A percentile compares a stretch with the other conserved stretches of the same genome.
Conservation (phyloP, 2,888 invertebrate genomes). For the Metacarcinus magister region DNA sequence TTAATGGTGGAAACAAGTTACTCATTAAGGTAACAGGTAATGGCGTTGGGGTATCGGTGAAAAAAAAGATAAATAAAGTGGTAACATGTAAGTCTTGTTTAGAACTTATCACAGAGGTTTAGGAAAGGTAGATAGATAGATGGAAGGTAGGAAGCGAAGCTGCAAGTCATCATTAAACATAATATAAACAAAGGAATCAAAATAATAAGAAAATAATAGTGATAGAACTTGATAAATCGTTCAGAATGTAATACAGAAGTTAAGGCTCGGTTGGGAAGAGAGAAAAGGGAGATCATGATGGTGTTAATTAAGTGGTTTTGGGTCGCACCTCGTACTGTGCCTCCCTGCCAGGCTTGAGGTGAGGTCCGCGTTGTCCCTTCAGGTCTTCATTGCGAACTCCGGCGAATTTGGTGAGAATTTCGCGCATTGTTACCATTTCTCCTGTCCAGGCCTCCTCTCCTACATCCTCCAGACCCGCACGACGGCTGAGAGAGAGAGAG, state of each 20-base stretch:
- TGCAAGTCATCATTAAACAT: neutral
- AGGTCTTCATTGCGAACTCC: slow-evolving; percentile 93
- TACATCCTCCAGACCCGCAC: slow-evolving; percentile 94
- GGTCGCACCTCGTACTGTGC: slow-evolving; percentile 92
- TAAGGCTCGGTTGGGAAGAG: neutral
- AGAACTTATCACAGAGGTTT: neutral
- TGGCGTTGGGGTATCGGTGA: too few species aligned
- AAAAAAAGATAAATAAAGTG: too few species aligned
- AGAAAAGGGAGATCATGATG: neutral
- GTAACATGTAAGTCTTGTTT: too few species aligned
- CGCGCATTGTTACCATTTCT: slow-evolving; percentile 97
- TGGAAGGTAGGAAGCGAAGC: neutral
- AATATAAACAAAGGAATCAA: neutral
- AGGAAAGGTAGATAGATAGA: neutral
- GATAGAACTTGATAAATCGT: neutral
- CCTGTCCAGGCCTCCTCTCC: slow-evolving; percentile 97
- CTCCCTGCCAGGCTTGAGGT: slow-evolving; percentile 95
- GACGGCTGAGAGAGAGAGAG: slow-evolving; percentile 86
- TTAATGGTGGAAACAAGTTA: too few species aligned
- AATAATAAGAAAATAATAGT: neutral
- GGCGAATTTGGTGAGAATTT: slow-evolving; percentile 92
- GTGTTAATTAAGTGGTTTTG: neutral
- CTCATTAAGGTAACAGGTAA: too few species aligned
- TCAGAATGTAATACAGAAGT: neutral
- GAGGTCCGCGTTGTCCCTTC: slow-evolving; percentile 94